phyloP scores from a whole-genome alignment of 2,113 vertebrate genomes.

The Varanus komodoensis region DNA sequence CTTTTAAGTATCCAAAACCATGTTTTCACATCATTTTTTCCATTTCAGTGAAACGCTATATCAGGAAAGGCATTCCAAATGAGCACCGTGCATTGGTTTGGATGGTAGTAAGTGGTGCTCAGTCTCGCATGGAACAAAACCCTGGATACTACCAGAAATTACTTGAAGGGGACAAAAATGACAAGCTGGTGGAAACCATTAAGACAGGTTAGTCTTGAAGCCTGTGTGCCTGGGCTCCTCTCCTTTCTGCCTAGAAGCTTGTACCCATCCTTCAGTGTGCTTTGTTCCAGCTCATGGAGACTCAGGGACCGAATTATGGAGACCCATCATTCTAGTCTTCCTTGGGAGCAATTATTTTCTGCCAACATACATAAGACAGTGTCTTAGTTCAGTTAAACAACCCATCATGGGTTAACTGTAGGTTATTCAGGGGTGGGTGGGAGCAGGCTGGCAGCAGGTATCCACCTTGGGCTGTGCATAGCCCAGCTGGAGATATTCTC shows the following conservation, averaged over 20 bases:
- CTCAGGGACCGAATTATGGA: not conserved
- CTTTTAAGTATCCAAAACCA: not conserved
- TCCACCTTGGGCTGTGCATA: no score
- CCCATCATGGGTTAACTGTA: no score
- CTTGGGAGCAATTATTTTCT: not conserved
- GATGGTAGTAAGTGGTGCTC: conserved; percentile 93
- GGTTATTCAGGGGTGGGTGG: no score
- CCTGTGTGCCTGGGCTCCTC: not conserved
- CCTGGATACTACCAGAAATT: conserved; percentile 89
- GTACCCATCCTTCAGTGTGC: not conserved
- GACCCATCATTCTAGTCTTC: not conserved
- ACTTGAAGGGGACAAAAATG: conserved; percentile 81
- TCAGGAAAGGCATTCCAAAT: conserved; percentile 92
- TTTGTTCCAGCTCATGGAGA: not conserved
- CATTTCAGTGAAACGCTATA: conserved; percentile 91
- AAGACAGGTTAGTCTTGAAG: conserved; percentile 82
- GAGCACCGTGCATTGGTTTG: conserved; percentile 90
- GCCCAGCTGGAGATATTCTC: no score
- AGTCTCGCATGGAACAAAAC: conserved; percentile 86
- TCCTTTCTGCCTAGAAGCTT: not conserved
- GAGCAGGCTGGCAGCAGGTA: no score
- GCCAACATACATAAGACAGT: no score
- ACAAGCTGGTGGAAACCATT: conserved; percentile 87
- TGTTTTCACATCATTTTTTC: not conserved
- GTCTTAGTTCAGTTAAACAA: no score